These are phyloP conservation scores for Solea solea DNA, from an alignment of 2,113 vertebrate species.

Conservation along the genomic window DNA sequence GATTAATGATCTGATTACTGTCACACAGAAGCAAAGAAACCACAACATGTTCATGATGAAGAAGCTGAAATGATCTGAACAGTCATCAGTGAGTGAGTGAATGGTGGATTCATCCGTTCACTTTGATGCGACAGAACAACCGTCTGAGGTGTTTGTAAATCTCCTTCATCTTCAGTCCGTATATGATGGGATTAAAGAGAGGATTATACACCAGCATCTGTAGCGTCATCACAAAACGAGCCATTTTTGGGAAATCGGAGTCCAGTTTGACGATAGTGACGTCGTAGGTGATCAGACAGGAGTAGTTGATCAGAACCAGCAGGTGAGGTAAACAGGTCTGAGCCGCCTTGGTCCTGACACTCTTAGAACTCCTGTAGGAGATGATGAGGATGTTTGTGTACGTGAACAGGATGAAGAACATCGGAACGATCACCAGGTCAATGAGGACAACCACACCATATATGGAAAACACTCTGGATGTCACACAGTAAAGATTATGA, in stretches of 20 bases:
- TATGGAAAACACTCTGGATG: background rate
- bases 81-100: too few species aligned
- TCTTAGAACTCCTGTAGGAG: background rate
- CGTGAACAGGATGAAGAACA: constrained; percentile 45
- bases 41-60: too few species aligned
- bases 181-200: constrained; percentile 49
- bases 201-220: constrained; percentile 38
- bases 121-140: background rate
- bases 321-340: constrained; percentile 56
- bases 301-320: constrained; percentile 28
- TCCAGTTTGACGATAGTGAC: background rate
- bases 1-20: too few species aligned
- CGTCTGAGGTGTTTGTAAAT: constrained; percentile 29
- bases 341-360: constrained; percentile 33
- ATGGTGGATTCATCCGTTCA: background rate
- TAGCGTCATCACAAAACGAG: constrained; percentile 28
- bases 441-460: constrained; percentile 22
- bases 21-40: too few species aligned
- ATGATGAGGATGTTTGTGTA: constrained; percentile 43
- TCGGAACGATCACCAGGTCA: background rate
- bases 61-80: too few species aligned
- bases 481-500: constrained; percentile 25
- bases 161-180: constrained; percentile 49
- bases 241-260: constrained; percentile 24
- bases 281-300: constrained; percentile 22